phyloP scores from a whole-genome alignment of 2,888 invertebrate genomes.

The Thecocarcelia acutangulata region DNA sequence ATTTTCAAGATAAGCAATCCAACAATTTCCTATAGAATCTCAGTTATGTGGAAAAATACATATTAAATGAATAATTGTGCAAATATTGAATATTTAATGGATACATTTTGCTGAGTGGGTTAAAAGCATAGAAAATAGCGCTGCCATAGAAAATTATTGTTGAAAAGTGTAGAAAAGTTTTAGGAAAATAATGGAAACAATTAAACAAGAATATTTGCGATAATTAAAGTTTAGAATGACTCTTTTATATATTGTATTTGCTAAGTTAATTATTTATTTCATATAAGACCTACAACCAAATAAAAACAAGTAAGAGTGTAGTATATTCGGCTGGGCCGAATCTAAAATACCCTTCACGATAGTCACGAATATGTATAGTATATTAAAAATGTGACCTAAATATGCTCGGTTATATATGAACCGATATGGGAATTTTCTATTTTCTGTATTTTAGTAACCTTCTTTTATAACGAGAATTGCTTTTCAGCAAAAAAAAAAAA shows the following conservation, averaged over 20 bases:
- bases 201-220: constrained; percentile 3
- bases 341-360: too few relatives aligned
- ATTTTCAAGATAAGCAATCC: constrained; percentile 8
- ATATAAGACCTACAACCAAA: too few relatives aligned
- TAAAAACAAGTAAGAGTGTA: too few relatives aligned
- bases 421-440: too few relatives aligned
- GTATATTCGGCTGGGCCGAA: too few relatives aligned
- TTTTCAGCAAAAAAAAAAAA: too few relatives aligned
- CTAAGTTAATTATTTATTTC: background rate
- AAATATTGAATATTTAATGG: constrained; percentile 30
- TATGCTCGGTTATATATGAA: too few relatives aligned
- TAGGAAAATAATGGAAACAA: constrained; percentile 6
- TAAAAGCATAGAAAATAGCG: background rate
- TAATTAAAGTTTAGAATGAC: background rate
- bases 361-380: too few relatives aligned
- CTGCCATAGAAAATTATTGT: constrained; percentile 1
- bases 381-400: too few relatives aligned
- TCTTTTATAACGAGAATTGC: too few relatives aligned
- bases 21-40: constrained; percentile 1
- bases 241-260: background rate
- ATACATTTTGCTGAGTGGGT: background rate
- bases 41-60: background rate
- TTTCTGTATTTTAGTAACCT: too few relatives aligned
- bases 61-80: constrained; percentile 31
- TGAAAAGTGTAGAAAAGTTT: background rate